Evolutionary conservation across 1,140 invertebrate species (phyloP).

Genomic region (Bombus impatiens): DNA sequence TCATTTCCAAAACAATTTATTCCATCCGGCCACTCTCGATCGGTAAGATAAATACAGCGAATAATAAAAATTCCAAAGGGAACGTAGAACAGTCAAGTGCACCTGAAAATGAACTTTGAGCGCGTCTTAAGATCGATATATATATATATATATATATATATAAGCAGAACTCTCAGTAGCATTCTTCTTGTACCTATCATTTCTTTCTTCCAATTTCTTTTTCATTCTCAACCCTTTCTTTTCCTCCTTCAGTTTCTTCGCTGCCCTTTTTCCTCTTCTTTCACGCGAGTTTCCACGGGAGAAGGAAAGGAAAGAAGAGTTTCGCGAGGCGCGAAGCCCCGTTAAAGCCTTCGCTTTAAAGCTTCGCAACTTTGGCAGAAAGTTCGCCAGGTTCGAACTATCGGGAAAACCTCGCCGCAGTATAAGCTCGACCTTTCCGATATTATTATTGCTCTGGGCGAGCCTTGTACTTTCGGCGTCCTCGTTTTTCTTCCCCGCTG

Average conservation of each 20-base stretch:
- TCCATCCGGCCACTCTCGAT: not conserved
- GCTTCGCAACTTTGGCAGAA: constrained; percentile 72
- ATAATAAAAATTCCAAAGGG: constrained; percentile 55
- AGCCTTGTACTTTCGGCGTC: constrained; percentile 61
- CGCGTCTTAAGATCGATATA: constrained; percentile 50
- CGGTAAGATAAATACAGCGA: constrained; percentile 34
- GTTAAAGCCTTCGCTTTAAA: constrained; percentile 75
- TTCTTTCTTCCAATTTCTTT: not conserved
- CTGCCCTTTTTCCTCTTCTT: not conserved
- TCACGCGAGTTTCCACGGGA: constrained; percentile 26
- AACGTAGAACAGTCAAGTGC: constrained; percentile 35
- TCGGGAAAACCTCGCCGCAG: constrained; percentile 70
- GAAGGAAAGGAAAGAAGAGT: constrained; percentile 41
- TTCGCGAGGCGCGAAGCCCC: constrained; percentile 65
- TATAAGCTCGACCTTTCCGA: constrained; percentile 71
- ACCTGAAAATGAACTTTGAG: constrained; percentile 51
- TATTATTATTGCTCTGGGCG: constrained; percentile 70
- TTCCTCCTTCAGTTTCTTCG: not conserved
- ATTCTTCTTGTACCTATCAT: constrained; percentile 59
- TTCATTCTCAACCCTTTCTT: not conserved
- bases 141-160: not conserved
- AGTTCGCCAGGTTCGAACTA: constrained; percentile 72
- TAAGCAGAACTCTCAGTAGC: constrained; percentile 28
- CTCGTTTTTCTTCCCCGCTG: constrained; percentile 60
- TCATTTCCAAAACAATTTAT: constrained; percentile 4